phyloP scores from a whole-genome alignment of 2,113 vertebrate species.

The Parus major region DNA sequence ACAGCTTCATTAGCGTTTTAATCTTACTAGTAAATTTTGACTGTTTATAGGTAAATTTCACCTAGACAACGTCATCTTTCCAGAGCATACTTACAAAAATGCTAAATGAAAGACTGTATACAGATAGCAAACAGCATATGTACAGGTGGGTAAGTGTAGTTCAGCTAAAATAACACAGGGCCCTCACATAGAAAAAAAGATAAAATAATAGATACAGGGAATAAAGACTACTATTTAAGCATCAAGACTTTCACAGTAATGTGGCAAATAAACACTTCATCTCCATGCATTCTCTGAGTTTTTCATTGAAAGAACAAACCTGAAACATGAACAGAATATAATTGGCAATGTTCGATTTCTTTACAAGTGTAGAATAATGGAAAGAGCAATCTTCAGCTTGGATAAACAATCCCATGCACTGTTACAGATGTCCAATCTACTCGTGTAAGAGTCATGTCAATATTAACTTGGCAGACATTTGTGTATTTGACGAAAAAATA shows the following conservation, averaged over 20 bases:
- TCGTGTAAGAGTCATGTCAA: neutral
- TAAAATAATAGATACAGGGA: neutral
- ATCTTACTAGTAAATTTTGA: conserved; percentile 5
- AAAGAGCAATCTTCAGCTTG: neutral
- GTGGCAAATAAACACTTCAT: neutral
- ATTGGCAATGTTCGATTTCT: neutral
- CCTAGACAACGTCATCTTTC: neutral
- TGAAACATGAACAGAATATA: neutral
- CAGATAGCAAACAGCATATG: neutral
- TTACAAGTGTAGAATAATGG: neutral
- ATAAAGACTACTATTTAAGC: neutral
- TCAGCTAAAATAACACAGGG: neutral
- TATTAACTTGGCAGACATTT: neutral
- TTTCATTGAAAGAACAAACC: neutral
- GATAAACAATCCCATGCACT: neutral
- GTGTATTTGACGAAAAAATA: neutral
- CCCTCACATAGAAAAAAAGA: neutral
- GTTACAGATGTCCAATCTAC: neutral
- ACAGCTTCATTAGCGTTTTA: conserved; percentile 31
- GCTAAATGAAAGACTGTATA: neutral
- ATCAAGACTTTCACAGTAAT: neutral
- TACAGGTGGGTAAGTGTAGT: neutral
- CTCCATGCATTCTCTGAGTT: neutral
- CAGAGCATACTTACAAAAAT: neutral
- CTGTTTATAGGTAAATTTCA: neutral